Conservation (phyloP, 1,140 invertebrate species). For the Drosophila dunni region DNA sequence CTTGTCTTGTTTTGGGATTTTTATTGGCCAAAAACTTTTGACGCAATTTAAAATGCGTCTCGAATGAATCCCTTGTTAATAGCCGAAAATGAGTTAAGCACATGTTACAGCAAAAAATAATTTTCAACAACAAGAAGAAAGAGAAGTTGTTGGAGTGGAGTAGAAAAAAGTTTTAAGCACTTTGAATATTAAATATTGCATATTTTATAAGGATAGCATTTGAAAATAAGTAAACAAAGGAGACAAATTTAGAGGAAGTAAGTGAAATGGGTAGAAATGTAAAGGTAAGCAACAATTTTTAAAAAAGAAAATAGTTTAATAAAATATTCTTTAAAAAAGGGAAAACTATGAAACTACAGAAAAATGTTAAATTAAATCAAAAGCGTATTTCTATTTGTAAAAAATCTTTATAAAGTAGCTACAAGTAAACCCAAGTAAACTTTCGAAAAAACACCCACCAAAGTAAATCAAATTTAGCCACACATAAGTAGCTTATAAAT, state of each 20-base stretch:
- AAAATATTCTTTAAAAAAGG: no score
- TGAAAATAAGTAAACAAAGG: no score
- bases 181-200: no score
- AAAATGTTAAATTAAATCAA: no score
- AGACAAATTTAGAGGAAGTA: no score
- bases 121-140: not conserved
- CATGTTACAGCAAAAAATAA: constrained; percentile 40
- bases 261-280: no score
- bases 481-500: not conserved
- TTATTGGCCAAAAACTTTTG: constrained; percentile 66
- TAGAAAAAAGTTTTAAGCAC: not conserved
- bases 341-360: no score
- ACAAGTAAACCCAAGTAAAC: no score
- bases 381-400: no score
- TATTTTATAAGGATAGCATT: not conserved
- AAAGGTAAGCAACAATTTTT: no score
- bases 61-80: constrained; percentile 49
- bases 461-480: not conserved
- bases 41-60: constrained; percentile 55
- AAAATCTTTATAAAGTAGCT: no score
- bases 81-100: constrained; percentile 60
- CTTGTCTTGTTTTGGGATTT: constrained; percentile 38
- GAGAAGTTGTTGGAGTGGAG: not conserved
- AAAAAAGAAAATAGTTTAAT: no score
- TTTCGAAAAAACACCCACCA: not conserved